Evolutionary conservation across 1,140 invertebrate genomes (phyloP).

Genomic region (Drosophila pandora): DNA sequence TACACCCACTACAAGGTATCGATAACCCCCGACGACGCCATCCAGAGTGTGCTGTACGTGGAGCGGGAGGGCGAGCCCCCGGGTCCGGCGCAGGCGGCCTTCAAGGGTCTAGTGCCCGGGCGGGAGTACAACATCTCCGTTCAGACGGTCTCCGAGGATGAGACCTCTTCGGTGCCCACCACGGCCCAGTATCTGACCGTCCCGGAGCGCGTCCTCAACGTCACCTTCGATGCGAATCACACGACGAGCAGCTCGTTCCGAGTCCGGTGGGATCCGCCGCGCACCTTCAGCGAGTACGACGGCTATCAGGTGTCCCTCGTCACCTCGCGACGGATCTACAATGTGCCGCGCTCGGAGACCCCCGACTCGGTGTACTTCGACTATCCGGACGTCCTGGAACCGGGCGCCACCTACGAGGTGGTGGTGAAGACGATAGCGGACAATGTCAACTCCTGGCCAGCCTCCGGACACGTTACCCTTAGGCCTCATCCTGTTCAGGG

Average conservation of each 20-base stretch:
- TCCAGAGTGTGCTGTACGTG: slow-evolving; percentile 93
- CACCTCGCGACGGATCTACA: slow-evolving; percentile 87
- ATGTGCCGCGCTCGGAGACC: slow-evolving; percentile 87
- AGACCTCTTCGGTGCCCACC: slow-evolving; percentile 94
- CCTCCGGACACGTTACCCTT: slow-evolving; percentile 92
- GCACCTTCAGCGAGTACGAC: slow-evolving; percentile 92
- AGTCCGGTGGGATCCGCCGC: slow-evolving; percentile 93
- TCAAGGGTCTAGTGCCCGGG: slow-evolving; percentile 95
- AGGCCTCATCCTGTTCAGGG: slow-evolving; percentile 90
- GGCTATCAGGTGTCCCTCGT: slow-evolving; percentile 93
- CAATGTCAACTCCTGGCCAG: slow-evolving; percentile 96
- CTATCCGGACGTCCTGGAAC: slow-evolving; percentile 92
- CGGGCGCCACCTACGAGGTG: slow-evolving; percentile 94
- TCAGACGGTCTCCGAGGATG: slow-evolving; percentile 93
- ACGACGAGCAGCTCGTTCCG: slow-evolving; percentile 91
- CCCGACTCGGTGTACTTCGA: slow-evolving; percentile 86
- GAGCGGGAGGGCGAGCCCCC: slow-evolving; percentile 97
- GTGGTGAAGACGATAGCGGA: slow-evolving; percentile 96
- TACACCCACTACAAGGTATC: slow-evolving; percentile 96
- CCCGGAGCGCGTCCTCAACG: slow-evolving; percentile 92
- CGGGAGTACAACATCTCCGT: slow-evolving; percentile 80
- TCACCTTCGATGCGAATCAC: slow-evolving; percentile 90
- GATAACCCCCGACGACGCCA: slow-evolving; percentile 94
- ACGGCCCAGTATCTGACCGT: slow-evolving; percentile 96
- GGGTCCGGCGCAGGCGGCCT: slow-evolving; percentile 96